A percentile compares a stretch with the other conserved stretches of the same genome.
phyloP scores from a whole-genome alignment of 2,888 invertebrate genomes.

The Pandemis corylana region DNA sequence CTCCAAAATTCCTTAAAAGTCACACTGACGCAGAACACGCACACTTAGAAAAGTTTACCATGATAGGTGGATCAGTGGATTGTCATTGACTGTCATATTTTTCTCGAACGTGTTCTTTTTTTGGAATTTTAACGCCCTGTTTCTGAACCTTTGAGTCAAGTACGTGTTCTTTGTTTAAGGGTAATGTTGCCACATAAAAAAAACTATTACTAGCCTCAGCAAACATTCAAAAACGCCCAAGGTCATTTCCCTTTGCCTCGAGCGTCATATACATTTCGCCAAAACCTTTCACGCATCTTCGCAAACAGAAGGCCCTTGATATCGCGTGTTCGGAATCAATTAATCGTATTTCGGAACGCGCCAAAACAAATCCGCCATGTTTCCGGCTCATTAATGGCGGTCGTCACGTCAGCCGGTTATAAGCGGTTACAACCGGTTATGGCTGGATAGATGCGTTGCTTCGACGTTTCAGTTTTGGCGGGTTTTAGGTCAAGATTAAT shows the following conservation, averaged over 20 bases:
- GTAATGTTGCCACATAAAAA: too few relatives aligned
- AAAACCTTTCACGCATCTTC: slow-evolving; percentile 30
- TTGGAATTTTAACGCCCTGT: too few relatives aligned
- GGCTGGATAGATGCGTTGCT: slow-evolving; percentile 7
- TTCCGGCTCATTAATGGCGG: slow-evolving; percentile 64
- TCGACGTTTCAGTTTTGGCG: neutral
- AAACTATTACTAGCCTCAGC: neutral
- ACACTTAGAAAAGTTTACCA: too few relatives aligned
- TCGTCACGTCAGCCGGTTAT: slow-evolving; percentile 53
- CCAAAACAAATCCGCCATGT: slow-evolving; percentile 77
- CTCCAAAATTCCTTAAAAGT: too few relatives aligned
- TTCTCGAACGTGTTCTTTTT: too few relatives aligned
- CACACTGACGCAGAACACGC: too few relatives aligned
- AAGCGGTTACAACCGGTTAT: slow-evolving; percentile 23
- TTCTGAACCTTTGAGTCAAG: too few relatives aligned
- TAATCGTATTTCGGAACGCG: slow-evolving; percentile 75
- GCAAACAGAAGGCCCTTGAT: slow-evolving; percentile 52
- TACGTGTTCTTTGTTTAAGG: too few relatives aligned
- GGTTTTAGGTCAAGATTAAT: slow-evolving; percentile 8
- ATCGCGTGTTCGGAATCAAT: slow-evolving; percentile 72
- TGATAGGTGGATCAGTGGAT: too few relatives aligned
- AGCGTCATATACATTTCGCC: slow-evolving; percentile 8
- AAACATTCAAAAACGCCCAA: neutral
- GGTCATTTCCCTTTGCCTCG: neutral
- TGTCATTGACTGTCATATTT: too few relatives aligned